Evolutionary conservation across 2,113 vertebrate species (phyloP), one percentile per base, ranked within the genome.

Genomic region (Pteronura brasiliensis): DNA sequence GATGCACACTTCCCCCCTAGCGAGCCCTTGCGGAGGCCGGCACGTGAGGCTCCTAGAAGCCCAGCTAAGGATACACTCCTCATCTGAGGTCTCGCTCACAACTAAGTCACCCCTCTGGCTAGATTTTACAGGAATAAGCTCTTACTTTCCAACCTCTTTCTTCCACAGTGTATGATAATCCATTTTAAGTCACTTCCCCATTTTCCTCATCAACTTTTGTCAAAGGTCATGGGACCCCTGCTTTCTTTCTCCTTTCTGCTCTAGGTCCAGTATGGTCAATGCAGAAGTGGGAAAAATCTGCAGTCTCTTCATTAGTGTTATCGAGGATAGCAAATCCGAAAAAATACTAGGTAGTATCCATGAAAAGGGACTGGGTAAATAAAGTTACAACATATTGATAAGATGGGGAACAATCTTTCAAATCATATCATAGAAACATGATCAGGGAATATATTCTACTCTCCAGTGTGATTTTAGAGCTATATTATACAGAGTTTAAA

Each of bases 391-490:
- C 74, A 61, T 14, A 9, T 14, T 44, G 52, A 39, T 63, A 76
- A 39, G 31, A 57, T 12, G 3, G 49, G 27, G 6, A 59, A 49
- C 4, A 57, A 61, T 23, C 67, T 52, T 83, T 69, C 71, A 93
- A 91, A 93, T 92, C 49, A 85, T 0, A 20, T 31, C 39, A 25
- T 21, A 92, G 57, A 82, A 90, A 97, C 88, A 39, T 20, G 71
- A 90, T 3, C 57, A 0, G 23, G 69, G 63, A 47, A 85, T 72
- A 88, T 3, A 72, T 1, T 57, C 13, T 36, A 59, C 14, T 72
- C 91, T 67, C 57, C 17, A 74, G 34, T 20, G 4, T 76, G 14
- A 82, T 55, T 61, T 88, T 84, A 74, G 91, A 59, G 44, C 42
- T 36, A 36, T 2, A 57, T 47, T 90, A 90, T 2, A 12, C 59